Conservation (phyloP, 2,797 vertebrate species). For the Remorina albescens region DNA sequence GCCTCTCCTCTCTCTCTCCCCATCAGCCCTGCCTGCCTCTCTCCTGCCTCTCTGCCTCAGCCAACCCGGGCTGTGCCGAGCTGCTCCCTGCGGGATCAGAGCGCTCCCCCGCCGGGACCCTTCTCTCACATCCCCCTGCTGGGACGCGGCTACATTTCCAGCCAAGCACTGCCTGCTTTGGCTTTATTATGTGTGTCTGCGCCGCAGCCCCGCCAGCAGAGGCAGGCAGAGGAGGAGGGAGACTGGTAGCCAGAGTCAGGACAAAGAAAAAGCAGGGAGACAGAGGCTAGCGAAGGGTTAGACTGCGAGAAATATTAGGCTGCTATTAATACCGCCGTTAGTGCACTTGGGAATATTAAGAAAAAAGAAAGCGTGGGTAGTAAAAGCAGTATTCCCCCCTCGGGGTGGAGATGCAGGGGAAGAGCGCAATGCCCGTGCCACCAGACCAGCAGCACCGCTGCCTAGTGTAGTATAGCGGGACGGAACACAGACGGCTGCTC, state of each 20-base stretch:
- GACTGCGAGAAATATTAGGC: constrained; percentile 66
- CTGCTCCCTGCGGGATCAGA: constrained; percentile 99
- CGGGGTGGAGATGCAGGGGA: constrained; percentile 83
- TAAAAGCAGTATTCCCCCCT: constrained; percentile 74
- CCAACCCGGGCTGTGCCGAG: constrained; percentile 98
- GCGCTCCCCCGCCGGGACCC: constrained; percentile 99
- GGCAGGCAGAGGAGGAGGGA: constrained; percentile 97
- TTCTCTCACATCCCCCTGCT: constrained; percentile 99
- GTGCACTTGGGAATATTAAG: constrained; percentile 69
- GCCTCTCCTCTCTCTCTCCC: constrained; percentile 55
- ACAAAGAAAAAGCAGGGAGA: constrained; percentile 97
- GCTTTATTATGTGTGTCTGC: constrained; percentile 99
- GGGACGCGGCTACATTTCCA: constrained; percentile 99
- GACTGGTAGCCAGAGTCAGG: constrained; percentile 92
- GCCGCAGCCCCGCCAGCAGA: constrained; percentile 98
- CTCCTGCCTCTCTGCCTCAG: constrained; percentile 85
- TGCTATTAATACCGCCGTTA: constrained; percentile 56
- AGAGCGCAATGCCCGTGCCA: constrained; percentile 77
- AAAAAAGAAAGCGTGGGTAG: constrained; percentile 72
- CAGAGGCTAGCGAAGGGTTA: constrained; percentile 92
- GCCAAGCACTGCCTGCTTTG: constrained; percentile 94
- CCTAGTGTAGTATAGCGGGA: constrained; percentile 83
- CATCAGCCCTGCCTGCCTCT: constrained; percentile 77
- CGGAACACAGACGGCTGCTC: constrained; percentile 87
- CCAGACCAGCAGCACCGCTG: constrained; percentile 67